phyloP scores from a whole-genome alignment of 2,888 invertebrate species.

The Drosophila formosana region DNA sequence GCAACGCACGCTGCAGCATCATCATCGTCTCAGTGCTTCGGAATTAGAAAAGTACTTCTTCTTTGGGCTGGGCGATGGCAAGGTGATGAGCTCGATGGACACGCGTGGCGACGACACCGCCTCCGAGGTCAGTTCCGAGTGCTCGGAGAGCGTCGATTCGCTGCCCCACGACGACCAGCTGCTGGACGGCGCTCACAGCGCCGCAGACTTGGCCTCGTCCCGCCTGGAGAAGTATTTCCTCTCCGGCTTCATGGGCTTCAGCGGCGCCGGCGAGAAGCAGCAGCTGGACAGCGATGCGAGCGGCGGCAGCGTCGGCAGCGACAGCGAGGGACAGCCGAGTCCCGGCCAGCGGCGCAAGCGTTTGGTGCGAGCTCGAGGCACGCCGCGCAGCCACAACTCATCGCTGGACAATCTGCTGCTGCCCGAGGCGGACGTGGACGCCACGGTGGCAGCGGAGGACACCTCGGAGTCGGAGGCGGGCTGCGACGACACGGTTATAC shows the following conservation, averaged over 20 bases:
- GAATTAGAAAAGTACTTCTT: slow-evolving; percentile 96
- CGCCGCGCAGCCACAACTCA: slow-evolving; percentile 92
- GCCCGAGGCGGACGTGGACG: slow-evolving; percentile 71
- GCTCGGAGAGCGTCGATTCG: slow-evolving; percentile 93
- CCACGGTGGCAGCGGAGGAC: slow-evolving; percentile 86
- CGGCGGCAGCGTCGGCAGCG: slow-evolving; percentile 94
- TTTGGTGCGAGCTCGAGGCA: slow-evolving; percentile 92
- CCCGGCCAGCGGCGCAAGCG: slow-evolving; percentile 94
- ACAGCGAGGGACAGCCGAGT: slow-evolving; percentile 94
- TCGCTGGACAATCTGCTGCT: slow-evolving; percentile 92
- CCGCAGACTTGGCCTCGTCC: slow-evolving; percentile 92
- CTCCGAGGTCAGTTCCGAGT: slow-evolving; percentile 94
- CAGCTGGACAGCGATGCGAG: slow-evolving; percentile 88
- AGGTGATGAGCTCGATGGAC: slow-evolving; percentile 84
- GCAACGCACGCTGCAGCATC: slow-evolving; percentile 82
- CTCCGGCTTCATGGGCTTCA: slow-evolving; percentile 93
- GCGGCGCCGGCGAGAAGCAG: slow-evolving; percentile 87
- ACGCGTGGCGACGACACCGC: slow-evolving; percentile 87
- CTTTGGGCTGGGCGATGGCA: slow-evolving; percentile 92
- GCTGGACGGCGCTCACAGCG: slow-evolving; percentile 86
- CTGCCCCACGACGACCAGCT: slow-evolving; percentile 86
- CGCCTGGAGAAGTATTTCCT: slow-evolving; percentile 95
- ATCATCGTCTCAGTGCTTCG: slow-evolving; percentile 90
- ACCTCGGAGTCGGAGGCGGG: slow-evolving; percentile 90
- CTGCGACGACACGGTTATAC: slow-evolving; percentile 88